These are phyloP conservation scores for Falco naumanni DNA, from an alignment of 2,797 vertebrate genomes.

Conservation along the genomic window DNA sequence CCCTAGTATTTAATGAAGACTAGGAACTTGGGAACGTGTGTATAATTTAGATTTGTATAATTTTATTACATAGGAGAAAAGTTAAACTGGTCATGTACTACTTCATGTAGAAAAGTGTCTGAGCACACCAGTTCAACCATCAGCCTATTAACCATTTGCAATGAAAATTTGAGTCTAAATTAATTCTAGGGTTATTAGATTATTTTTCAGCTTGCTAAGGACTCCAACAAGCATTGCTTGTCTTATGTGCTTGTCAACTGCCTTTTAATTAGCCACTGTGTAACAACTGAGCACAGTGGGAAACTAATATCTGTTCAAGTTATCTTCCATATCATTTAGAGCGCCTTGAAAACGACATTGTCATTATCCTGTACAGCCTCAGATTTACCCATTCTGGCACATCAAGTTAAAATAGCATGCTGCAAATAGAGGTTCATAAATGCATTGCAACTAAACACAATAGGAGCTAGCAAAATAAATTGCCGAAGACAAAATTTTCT, in stretches of 20 bases:
- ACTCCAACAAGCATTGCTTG: constrained; percentile 52
- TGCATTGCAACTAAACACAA: not conserved
- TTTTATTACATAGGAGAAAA: constrained; percentile 74
- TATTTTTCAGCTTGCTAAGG: constrained; percentile 58
- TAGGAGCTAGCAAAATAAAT: not conserved
- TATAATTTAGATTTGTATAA: constrained; percentile 78
- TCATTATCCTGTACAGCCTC: constrained; percentile 26
- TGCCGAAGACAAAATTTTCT: not conserved
- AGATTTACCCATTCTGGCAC: not conserved
- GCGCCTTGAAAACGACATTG: not conserved
- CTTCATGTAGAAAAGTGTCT: constrained; percentile 49
- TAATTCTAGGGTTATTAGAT: constrained; percentile 54
- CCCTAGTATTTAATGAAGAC: constrained; percentile 81
- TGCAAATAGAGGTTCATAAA: not conserved
- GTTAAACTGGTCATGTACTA: constrained; percentile 53
- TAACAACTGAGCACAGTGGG: constrained; percentile 66
- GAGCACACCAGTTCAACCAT: constrained; percentile 21
- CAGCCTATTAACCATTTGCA: constrained; percentile 63
- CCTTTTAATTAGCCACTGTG: constrained; percentile 68
- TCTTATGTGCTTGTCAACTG: constrained; percentile 61
- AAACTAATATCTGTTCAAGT: constrained; percentile 61
- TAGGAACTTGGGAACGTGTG: constrained; percentile 74
- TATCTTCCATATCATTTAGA: constrained; percentile 42
- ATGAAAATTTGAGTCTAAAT: constrained; percentile 48
- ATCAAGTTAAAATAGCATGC: not conserved